Base-by-base conservation (phyloP, 2,888 invertebrate species). In the Trissonchulus latispiculum region DNA sequence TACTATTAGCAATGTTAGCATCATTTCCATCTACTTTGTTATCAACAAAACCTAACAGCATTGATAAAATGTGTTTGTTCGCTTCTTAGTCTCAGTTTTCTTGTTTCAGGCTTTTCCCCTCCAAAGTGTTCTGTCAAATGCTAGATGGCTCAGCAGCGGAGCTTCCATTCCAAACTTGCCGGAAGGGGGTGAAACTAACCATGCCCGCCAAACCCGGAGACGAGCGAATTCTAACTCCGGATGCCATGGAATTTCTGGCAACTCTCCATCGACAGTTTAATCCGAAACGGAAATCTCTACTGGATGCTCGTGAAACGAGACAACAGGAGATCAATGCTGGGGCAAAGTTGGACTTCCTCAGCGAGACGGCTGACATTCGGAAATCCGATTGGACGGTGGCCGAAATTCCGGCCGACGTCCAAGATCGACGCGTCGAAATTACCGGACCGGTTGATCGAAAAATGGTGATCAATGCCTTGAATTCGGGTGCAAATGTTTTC, bases 391-490 rank as follows among this genome's bases (percentile, higher is more conserved):
- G 90, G 90, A 87, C 83, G 78, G 86, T 89, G 67, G 84, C 85
- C n/a, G 71, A 76, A 31, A 77, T 81, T 36, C 82, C 82, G 1
- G 68, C 48, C 28, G 78, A 82, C 61, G 74, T 81, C 62, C 75
- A 78, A 75, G 81, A 83, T 76, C 79, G 84, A 23, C 76, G 81
- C 29, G 81, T 82, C 28, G 82, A 82, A 74, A 82, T 71, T 86
- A 88, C 68, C 81, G 89, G 76, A 86, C 89, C 70, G 77, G 85
- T 77, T 83, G 87, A 81, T 82, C 88, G 76, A 82, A 85, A 86
- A 86, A 88, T 81, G 87, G 89, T 75, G 87, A 87, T 78, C 78
- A 90, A 79, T 89, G 90, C 82, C 84, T 89, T 75, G 89, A 89
- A 8, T 89, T 89, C 78, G 66, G 82, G 82, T 36, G 82, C 82